Conservation (phyloP, 2,797 vertebrate species). For the Microhierax caerulescens region DNA sequence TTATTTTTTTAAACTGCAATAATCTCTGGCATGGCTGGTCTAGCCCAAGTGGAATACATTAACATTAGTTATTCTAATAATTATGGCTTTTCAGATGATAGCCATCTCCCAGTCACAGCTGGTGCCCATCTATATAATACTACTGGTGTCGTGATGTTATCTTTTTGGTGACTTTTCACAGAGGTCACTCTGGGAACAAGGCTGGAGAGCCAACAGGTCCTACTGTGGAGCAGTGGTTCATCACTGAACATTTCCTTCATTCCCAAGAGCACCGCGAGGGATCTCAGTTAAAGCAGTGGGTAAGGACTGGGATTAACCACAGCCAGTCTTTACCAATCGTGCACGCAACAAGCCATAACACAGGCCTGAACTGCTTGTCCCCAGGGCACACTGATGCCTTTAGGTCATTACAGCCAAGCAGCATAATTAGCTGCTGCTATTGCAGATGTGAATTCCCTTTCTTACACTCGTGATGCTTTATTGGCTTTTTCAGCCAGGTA, state of each 20-base stretch:
- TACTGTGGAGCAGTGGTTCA: not conserved
- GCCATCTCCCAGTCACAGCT: not conserved
- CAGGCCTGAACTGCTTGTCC: not conserved
- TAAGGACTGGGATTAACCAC: not conserved
- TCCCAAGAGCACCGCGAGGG: not conserved
- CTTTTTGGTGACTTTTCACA: not conserved
- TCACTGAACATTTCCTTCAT: not conserved
- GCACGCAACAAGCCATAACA: rapidly evolving
- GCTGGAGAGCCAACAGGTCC: not conserved
- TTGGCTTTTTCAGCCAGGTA: not conserved
- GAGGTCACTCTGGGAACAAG: not conserved
- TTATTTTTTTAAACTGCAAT: not conserved
- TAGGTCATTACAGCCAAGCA: not conserved
- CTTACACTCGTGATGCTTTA: not conserved
- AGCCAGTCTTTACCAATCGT: not conserved
- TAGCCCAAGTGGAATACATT: slow-evolving; percentile 2
- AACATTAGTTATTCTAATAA: not conserved
- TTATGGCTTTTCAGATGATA: not conserved
- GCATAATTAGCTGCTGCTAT: not conserved
- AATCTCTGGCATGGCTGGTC: not conserved
- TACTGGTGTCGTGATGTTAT: not conserved
- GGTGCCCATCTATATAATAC: not conserved
- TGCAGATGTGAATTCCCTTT: not conserved
- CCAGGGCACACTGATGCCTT: not conserved
- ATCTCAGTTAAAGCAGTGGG: not conserved